phyloP scores from a whole-genome alignment of 1,140 invertebrate species.

The Adoxophyes honmai region DNA sequence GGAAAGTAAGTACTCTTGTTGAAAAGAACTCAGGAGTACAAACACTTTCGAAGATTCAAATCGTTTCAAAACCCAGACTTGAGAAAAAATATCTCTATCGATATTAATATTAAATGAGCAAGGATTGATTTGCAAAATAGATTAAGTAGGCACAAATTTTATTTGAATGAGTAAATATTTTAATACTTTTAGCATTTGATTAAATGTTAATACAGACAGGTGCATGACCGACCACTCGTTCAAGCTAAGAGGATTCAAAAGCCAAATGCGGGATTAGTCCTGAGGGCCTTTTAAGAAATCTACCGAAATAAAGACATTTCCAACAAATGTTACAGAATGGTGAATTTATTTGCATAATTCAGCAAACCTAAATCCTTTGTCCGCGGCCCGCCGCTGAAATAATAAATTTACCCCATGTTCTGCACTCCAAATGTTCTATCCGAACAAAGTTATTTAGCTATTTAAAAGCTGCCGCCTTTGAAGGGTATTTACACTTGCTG shows the following conservation, averaged over 20 bases:
- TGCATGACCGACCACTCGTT: conserved; percentile 37
- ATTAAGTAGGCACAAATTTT: background rate
- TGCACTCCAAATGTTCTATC: conserved; percentile 59
- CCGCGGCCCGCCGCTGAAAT: conserved; percentile 62
- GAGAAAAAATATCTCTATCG: too few species aligned
- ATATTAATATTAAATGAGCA: too few species aligned
- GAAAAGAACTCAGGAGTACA: background rate
- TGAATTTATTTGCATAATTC: conserved; percentile 75
- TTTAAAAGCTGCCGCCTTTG: conserved; percentile 41
- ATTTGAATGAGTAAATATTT: background rate
- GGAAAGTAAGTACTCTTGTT: background rate
- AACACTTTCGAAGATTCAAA: too few species aligned
- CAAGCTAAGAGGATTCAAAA: conserved; percentile 54
- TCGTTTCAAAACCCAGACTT: too few species aligned
- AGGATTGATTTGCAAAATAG: background rate
- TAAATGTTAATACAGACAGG: conserved; percentile 35
- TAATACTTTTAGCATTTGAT: conserved; percentile 30
- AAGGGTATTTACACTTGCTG: conserved; percentile 20
- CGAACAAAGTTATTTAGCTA: conserved; percentile 64
- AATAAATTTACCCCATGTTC: conserved; percentile 72
- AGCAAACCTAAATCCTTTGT: conserved; percentile 71
- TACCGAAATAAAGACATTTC: conserved; percentile 71
- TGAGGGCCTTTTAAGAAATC: conserved; percentile 66
- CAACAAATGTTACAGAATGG: conserved; percentile 74
- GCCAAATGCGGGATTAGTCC: conserved; percentile 59